Base-by-base conservation (phyloP, 2,113 vertebrate genomes). In the Urocitellus parryii region DNA sequence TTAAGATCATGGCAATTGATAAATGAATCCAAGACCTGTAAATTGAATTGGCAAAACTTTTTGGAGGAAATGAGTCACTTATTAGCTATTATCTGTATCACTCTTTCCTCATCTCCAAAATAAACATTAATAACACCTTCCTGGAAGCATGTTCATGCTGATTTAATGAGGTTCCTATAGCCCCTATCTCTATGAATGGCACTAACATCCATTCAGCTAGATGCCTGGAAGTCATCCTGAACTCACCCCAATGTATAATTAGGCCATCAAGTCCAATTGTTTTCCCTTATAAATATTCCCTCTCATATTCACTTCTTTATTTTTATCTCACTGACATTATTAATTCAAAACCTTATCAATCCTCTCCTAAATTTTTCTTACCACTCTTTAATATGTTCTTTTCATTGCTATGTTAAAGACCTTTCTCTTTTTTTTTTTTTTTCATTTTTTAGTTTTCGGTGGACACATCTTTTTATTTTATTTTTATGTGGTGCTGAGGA, bases 21-120 rank as follows among this genome's bases (percentile, higher is more conserved):
- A 81, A 65, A 61, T 24, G 10, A 77, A 81, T 25, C 20, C 4
- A 74, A 42, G 16, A 80, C 39, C 32, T 77, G 12, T 58, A 65
- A 94, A 96, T 68, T 34, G 22, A 81, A 81, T 14, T 78, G 8
- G 4, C 39, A 39, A 93, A 77, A 83, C 3, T 48, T 87, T 11
- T 82, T 87, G 5, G 24, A 89, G 58, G 20, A 97, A 86, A 78
- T 78, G 86, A 81, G 25, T 37, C 61, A 80, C 2, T 94, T 79
- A 76, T 65, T 70, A 51, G 10, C 27, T 94, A 42, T 85, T 80
- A 88, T 51, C 48, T 76, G 4, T 65, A 27, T 84, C 7, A 61
- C 0, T 74, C 70, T 63, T 73, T 86, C 5, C 11, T 92, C 2
- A 27, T 83, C 39, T 79, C 51, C 39, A 48, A 67, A 95, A 85